These are phyloP conservation scores for Tokudaia tokunoshimensis DNA, from an alignment of 2,797 vertebrate species.

Conservation along the genomic window DNA sequence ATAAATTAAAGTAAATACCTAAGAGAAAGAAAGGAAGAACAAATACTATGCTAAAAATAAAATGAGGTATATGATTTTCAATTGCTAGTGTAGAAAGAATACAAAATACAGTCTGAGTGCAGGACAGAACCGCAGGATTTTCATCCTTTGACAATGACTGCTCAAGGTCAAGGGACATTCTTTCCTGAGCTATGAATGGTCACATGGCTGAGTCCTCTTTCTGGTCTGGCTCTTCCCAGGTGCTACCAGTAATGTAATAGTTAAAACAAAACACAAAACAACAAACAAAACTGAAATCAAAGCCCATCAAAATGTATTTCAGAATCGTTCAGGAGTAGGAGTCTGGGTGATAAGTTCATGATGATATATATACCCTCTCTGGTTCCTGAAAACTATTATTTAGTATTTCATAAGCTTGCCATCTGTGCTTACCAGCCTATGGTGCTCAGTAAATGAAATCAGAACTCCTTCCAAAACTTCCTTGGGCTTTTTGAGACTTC, in stretches of 20 bases:
- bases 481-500: not conserved
- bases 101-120: not conserved
- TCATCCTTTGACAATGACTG: not conserved
- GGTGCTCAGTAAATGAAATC: not conserved
- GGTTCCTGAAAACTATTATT: not conserved
- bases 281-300: not conserved
- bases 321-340: not conserved
- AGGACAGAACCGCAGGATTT: not conserved
- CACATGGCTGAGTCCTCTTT: not conserved
- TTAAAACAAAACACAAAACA: not conserved
- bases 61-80: not conserved
- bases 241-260: not conserved
- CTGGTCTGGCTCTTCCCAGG: not conserved
- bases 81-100: not conserved
- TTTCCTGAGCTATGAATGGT: not conserved
- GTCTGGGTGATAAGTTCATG: not conserved
- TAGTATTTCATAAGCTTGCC: not conserved
- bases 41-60: conserved; percentile 23
- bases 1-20: not conserved
- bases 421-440: not conserved
- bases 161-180: not conserved
- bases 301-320: not conserved
- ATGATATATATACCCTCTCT: not conserved
- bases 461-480: not conserved
- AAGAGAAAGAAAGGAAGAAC: not conserved